A percentile compares a stretch with the other conserved stretches of the same genome.
These are phyloP conservation scores for Blastomussa wellsi DNA, from an alignment of 92 coral and sea anemone species.

Conservation along the genomic window DNA sequence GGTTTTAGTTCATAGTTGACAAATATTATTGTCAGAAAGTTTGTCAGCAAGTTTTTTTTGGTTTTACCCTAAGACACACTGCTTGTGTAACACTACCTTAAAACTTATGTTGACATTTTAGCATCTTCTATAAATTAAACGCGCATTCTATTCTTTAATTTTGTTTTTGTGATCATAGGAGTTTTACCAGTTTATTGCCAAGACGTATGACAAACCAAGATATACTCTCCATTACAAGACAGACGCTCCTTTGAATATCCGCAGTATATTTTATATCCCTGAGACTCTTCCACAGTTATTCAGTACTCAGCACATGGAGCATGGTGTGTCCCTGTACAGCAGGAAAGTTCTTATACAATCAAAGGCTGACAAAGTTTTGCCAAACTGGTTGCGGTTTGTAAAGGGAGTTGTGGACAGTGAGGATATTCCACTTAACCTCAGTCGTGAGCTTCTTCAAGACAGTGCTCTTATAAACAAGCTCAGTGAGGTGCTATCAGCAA, in stretches of 20 bases:
- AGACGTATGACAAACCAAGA: slow-evolving; percentile 90
- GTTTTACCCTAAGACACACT: too few relatives aligned
- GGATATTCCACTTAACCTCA: slow-evolving; percentile 93
- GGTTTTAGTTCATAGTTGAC: too few relatives aligned
- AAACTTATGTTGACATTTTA: background rate
- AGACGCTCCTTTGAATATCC: slow-evolving; percentile 94
- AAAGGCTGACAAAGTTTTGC: slow-evolving; percentile 83
- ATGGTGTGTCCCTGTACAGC: slow-evolving; percentile 89
- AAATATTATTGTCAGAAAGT: too few relatives aligned
- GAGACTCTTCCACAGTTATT: slow-evolving; percentile 87
- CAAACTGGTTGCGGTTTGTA: slow-evolving; percentile 93
- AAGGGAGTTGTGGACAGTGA: slow-evolving; percentile 99
- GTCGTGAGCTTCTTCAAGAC: slow-evolving; percentile 96
- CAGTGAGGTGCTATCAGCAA: slow-evolving; percentile 77
- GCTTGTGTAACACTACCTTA: too few relatives aligned
- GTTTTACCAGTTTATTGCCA: slow-evolving; percentile 90
- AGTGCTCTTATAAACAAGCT: slow-evolving; percentile 88
- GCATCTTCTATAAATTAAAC: background rate
- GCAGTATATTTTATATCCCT: slow-evolving; percentile 95
- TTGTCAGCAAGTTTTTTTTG: too few relatives aligned
- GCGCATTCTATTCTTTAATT: background rate
- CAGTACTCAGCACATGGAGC: slow-evolving; percentile 75
- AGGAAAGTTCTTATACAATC: slow-evolving; percentile 88
- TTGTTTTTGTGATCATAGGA: slow-evolving; percentile 62
- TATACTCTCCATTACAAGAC: slow-evolving; percentile 94